phyloP scores from a whole-genome alignment of 2,888 invertebrate genomes.

The Scaptomyza parva region DNA sequence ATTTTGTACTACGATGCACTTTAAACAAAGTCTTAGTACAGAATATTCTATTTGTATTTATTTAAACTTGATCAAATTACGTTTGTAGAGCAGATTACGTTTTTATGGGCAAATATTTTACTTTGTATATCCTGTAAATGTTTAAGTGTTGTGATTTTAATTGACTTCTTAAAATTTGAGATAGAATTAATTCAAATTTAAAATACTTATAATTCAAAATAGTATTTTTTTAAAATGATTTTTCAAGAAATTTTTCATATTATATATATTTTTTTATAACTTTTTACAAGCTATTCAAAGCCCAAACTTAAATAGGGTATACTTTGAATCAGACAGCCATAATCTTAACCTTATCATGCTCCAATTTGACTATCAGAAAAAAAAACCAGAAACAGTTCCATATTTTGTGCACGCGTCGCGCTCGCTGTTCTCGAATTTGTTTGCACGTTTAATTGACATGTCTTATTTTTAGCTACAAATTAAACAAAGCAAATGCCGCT shows the following conservation, averaged over 20 bases:
- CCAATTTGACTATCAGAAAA: slow-evolving; percentile 35
- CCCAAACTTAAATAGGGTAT: slow-evolving; percentile 18
- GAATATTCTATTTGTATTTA: background rate
- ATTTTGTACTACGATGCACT: background rate
- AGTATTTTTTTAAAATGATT: too few relatives aligned
- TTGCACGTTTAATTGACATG: slow-evolving; percentile 66
- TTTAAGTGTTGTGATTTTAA: background rate
- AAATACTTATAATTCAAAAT: too few relatives aligned
- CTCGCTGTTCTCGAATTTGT: slow-evolving; percentile 43
- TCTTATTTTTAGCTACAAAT: slow-evolving; percentile 67
- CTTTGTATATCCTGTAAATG: background rate
- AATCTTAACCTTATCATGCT: slow-evolving; percentile 35
- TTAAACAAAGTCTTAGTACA: background rate
- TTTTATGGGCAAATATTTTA: background rate
- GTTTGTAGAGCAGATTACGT: background rate
- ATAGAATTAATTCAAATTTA: too few relatives aligned
- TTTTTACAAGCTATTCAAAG: too few relatives aligned
- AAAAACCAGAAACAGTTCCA: slow-evolving; percentile 40
- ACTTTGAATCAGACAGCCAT: background rate
- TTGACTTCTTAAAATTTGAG: too few relatives aligned
- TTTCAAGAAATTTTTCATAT: too few relatives aligned
- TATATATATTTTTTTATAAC: background rate
- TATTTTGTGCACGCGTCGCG: slow-evolving; percentile 39
- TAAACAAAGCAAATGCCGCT: slow-evolving; percentile 55
- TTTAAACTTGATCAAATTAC: background rate